Conservation (phyloP, 2,888 invertebrate species). For the Leucoptera coffeella region DNA sequence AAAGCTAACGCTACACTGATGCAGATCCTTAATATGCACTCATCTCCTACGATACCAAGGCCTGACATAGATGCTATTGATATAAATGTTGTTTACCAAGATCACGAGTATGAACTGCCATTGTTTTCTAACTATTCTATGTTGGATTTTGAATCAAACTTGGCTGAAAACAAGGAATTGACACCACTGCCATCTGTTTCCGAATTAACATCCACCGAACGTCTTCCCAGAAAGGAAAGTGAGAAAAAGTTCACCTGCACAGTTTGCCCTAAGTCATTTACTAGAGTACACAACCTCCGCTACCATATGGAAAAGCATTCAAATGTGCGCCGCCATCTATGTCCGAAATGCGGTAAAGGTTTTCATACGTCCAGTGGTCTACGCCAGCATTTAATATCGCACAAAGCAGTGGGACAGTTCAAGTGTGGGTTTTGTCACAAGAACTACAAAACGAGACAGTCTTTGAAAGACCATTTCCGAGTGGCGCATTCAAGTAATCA, state of each 20-base stretch:
- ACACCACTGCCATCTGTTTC: slow-evolving; percentile 40
- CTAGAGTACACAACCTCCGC: slow-evolving; percentile 26
- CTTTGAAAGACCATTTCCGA: slow-evolving; percentile 38
- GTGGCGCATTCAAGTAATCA: slow-evolving; percentile 42
- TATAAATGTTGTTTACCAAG: slow-evolving; percentile 44
- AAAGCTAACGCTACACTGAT: slow-evolving; percentile 36
- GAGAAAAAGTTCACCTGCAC: slow-evolving; percentile 32
- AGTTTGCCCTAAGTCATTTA: slow-evolving; percentile 31
- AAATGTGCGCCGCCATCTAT: slow-evolving; percentile 22
- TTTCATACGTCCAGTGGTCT: slow-evolving; percentile 30
- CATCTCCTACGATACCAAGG: slow-evolving; percentile 20
- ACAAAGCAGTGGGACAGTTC: slow-evolving; percentile 31
- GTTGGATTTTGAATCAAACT: slow-evolving; percentile 23
- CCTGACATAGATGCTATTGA: slow-evolving; percentile 36
- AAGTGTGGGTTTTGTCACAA: slow-evolving; percentile 44
- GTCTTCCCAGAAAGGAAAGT: slow-evolving; percentile 26
- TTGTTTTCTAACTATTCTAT: slow-evolving; percentile 24
- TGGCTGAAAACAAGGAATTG: slow-evolving; percentile 24
- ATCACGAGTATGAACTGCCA: slow-evolving; percentile 44
- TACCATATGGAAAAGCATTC: slow-evolving; percentile 35
- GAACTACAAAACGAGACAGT: slow-evolving; percentile 35
- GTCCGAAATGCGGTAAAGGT: slow-evolving; percentile 36
- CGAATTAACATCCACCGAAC: slow-evolving; percentile 34
- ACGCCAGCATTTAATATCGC: slow-evolving; percentile 30
- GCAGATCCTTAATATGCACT: slow-evolving; percentile 30